Conservation (phyloP, 2,797 vertebrate genomes). For the Huso huso region DNA sequence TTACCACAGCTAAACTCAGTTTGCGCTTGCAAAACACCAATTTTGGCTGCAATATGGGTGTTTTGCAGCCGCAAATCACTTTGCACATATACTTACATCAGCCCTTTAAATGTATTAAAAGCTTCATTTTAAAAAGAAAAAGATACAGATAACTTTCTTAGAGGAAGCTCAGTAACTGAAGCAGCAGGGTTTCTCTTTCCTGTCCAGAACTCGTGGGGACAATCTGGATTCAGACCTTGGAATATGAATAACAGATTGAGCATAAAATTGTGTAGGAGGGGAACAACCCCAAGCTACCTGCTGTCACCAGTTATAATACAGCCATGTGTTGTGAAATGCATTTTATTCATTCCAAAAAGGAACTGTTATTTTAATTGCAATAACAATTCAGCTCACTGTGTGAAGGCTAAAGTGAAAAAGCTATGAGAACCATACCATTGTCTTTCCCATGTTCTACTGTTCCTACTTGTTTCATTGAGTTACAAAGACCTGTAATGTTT, state of each 20-base stretch:
- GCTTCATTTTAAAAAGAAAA: too few species aligned
- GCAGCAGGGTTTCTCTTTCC: not conserved
- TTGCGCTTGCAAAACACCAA: too few species aligned
- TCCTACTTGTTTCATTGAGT: too few species aligned
- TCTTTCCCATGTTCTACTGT: too few species aligned
- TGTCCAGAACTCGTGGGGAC: not conserved
- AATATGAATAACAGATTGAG: slow-evolving; percentile 29
- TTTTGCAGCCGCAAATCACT: too few species aligned
- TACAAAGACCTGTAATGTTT: too few species aligned
- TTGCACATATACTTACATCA: too few species aligned
- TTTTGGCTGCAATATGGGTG: too few species aligned
- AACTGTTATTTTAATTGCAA: slow-evolving; percentile 16
- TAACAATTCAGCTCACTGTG: not conserved
- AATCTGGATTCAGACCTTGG: slow-evolving; percentile 31
- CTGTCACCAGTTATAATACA: slow-evolving; percentile 24
- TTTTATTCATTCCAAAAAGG: not conserved
- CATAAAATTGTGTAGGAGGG: slow-evolving; percentile 22
- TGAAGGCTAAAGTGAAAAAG: not conserved
- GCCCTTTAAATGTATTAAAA: too few species aligned
- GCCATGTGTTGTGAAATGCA: slow-evolving; percentile 1
- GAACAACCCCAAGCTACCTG: slow-evolving; percentile 18
- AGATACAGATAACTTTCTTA: not conserved
- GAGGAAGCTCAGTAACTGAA: not conserved
- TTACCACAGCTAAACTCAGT: too few species aligned
- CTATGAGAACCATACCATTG: too few species aligned